Percentiles rank a stretch among this genome's conserved stretches.
Evolutionary conservation across 2,888 invertebrate species (phyloP).

Genomic region (Parnassius apollo): DNA sequence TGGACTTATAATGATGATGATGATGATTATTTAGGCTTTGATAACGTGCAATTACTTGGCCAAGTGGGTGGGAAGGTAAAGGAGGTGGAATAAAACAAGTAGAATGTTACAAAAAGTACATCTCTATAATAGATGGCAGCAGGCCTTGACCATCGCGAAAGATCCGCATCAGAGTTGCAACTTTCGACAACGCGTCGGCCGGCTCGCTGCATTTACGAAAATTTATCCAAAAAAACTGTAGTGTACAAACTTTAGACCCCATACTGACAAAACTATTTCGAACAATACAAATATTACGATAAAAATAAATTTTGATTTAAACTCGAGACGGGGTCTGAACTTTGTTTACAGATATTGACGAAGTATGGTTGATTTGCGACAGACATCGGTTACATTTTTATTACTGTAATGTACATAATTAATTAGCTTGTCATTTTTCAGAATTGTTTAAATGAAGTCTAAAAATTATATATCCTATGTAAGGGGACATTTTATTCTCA

Average conservation of each 20-base stretch:
- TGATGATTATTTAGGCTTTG: too few species aligned
- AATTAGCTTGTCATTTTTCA: too few species aligned
- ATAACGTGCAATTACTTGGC: not conserved
- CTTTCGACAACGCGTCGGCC: constrained; percentile 1
- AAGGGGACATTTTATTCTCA: too few species aligned
- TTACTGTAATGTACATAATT: not conserved
- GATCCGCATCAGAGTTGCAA: not conserved
- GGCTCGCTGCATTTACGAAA: constrained; percentile 12
- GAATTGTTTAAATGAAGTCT: too few species aligned
- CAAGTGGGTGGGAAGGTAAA: constrained; percentile 27
- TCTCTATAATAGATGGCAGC: constrained; percentile 60
- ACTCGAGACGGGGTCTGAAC: constrained; percentile 23
- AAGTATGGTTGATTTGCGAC: not conserved
- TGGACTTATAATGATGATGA: too few species aligned
- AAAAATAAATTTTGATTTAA: not conserved
- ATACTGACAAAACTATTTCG: constrained; percentile 17
- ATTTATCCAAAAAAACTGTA: constrained; percentile 31
- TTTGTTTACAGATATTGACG: constrained; percentile 18
- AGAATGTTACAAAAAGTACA: constrained; percentile 64
- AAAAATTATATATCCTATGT: too few species aligned
- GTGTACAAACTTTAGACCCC: constrained; percentile 44
- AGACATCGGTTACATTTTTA: constrained; percentile 11
- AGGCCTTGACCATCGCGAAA: constrained; percentile 20
- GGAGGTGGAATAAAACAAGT: constrained; percentile 46
- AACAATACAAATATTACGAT: not conserved